Evolutionary conservation across 2,888 invertebrate genomes (phyloP).

Genomic region (Oeneis ivallda): DNA sequence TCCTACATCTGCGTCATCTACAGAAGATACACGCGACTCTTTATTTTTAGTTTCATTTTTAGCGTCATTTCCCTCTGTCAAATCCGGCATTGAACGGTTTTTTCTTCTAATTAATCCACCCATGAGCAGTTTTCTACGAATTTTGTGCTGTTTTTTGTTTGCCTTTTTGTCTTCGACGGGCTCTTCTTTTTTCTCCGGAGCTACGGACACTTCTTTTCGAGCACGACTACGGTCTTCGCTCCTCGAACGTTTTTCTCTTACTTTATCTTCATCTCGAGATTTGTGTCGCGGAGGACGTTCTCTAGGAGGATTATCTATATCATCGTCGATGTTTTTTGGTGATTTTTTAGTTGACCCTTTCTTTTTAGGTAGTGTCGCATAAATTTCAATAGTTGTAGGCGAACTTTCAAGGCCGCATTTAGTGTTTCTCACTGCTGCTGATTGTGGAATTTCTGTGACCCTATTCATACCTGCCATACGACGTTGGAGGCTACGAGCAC

Average conservation of each 20-base stretch:
- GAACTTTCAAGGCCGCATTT: slow-evolving; percentile 88
- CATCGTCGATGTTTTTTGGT: slow-evolving; percentile 87
- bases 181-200: slow-evolving; percentile 84
- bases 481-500: slow-evolving; percentile 91
- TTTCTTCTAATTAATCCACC: slow-evolving; percentile 93
- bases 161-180: slow-evolving; percentile 86
- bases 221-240: slow-evolving; percentile 93
- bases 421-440: slow-evolving; percentile 88
- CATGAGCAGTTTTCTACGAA: slow-evolving; percentile 92
- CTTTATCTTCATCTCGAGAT: slow-evolving; percentile 86
- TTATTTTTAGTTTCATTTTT: slow-evolving; percentile 65
- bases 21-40: slow-evolving; percentile 77
- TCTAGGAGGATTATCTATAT: slow-evolving; percentile 86
- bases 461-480: slow-evolving; percentile 88
- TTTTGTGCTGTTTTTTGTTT: slow-evolving; percentile 94
- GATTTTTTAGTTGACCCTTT: slow-evolving; percentile 86
- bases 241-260: slow-evolving; percentile 88
- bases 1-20: slow-evolving; percentile 90
- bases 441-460: slow-evolving; percentile 79
- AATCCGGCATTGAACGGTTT: slow-evolving; percentile 95
- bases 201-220: slow-evolving; percentile 86
- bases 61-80: slow-evolving; percentile 88
- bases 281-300: slow-evolving; percentile 88
- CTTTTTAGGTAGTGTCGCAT: slow-evolving; percentile 94
- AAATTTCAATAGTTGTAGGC: slow-evolving; percentile 91